Conservation (phyloP, 1,140 invertebrate genomes). For the Neoseiulus cucumeris region DNA sequence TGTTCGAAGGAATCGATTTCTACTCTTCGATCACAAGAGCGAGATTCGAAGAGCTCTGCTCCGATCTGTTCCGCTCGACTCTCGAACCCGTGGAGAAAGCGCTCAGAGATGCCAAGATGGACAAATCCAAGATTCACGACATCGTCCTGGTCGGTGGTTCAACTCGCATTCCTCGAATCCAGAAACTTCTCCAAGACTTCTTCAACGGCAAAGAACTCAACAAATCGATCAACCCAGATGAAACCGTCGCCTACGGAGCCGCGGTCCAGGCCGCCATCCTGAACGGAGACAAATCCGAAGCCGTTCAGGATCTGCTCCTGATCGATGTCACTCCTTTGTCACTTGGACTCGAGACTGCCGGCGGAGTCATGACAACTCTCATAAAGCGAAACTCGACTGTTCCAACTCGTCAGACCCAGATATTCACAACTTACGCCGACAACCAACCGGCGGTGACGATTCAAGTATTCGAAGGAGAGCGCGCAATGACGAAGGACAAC, state of each 20-base stretch:
- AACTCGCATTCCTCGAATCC: slow-evolving; percentile 92
- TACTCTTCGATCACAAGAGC: slow-evolving; percentile 85
- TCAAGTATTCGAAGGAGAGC: slow-evolving; percentile 40
- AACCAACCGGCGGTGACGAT: slow-evolving; percentile 83
- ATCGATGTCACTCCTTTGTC: slow-evolving; percentile 85
- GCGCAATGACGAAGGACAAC: slow-evolving; percentile 39
- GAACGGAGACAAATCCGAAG: slow-evolving; percentile 80
- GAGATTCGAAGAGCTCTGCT: slow-evolving; percentile 79
- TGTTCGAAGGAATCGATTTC: slow-evolving; percentile 89
- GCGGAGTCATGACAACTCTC: slow-evolving; percentile 84
- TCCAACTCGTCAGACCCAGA: slow-evolving; percentile 83
- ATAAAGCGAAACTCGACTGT: slow-evolving; percentile 92
- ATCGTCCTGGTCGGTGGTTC: slow-evolving; percentile 93
- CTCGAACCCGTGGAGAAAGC: slow-evolving; percentile 27
- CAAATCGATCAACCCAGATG: slow-evolving; percentile 88
- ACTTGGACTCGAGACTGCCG: slow-evolving; percentile 87
- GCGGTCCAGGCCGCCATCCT: slow-evolving; percentile 58
- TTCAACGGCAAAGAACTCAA: slow-evolving; percentile 89
- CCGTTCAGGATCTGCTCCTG: slow-evolving; percentile 68
- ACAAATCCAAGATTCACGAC: slow-evolving; percentile 51
- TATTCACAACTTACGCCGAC: slow-evolving; percentile 85
- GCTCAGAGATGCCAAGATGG: slow-evolving; percentile 27
- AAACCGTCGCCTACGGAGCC: slow-evolving; percentile 60
- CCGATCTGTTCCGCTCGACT: slow-evolving; percentile 49
- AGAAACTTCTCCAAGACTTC: slow-evolving; percentile 50